Percentiles rank a stretch among this genome's conserved stretches.
Conservation (phyloP, 2,113 vertebrate genomes). For the Oxyura jamaicensis region DNA sequence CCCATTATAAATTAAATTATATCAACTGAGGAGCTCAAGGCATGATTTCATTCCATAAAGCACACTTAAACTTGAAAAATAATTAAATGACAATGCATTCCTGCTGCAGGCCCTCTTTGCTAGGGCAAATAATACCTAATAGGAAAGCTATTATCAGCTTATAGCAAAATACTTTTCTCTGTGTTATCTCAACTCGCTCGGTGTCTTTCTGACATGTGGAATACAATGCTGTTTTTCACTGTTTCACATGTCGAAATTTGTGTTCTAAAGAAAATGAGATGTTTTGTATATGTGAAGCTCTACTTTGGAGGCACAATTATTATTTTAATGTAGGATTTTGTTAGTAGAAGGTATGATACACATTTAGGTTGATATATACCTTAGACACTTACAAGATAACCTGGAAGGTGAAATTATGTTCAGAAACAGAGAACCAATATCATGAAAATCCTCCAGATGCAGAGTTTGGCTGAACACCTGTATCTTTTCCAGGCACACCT, state of each 20-base stretch:
- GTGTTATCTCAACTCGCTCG: background rate
- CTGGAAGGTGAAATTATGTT: background rate
- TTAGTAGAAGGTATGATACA: background rate
- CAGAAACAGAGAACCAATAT: background rate
- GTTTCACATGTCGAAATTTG: background rate
- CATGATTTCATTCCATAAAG: conserved; percentile 43
- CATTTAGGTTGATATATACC: background rate
- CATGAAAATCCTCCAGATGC: background rate
- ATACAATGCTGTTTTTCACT: background rate
- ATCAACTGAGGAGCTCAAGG: conserved; percentile 5
- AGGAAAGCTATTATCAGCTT: conserved; percentile 27
- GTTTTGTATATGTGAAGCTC: background rate
- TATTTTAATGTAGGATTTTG: background rate
- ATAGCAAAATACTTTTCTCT: background rate
- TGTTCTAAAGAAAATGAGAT: background rate
- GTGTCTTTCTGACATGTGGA: background rate
- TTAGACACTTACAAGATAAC: background rate
- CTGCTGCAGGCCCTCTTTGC: conserved; percentile 4
- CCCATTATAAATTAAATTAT: conserved; percentile 16
- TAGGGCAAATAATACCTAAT: background rate
- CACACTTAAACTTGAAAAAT: conserved; percentile 45
- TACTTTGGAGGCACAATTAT: background rate
- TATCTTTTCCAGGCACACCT: background rate
- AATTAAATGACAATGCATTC: conserved; percentile 48
- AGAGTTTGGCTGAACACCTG: background rate